phyloP scores from a whole-genome alignment of 2,888 invertebrate species.

The Drosophila leonis region DNA sequence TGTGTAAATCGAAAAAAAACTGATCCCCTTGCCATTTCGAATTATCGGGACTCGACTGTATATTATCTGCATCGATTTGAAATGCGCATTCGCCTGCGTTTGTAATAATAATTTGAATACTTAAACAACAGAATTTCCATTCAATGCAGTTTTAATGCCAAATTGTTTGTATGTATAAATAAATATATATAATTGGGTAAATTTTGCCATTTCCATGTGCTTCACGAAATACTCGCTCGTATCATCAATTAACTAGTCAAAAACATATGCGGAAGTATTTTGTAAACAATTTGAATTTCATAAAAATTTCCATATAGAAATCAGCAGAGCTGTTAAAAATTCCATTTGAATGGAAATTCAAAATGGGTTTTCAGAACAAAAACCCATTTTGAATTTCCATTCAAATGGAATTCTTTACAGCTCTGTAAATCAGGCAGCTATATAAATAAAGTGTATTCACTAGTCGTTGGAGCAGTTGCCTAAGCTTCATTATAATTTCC shows the following conservation, averaged over 20 bases:
- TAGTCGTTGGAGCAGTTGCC: constrained; percentile 14
- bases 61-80: background rate
- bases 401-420: too few relatives aligned
- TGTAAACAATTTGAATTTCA: constrained; percentile 1
- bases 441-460: constrained; percentile 20
- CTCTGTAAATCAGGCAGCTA: too few relatives aligned
- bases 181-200: background rate
- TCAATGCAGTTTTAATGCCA: background rate
- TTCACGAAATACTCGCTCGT: background rate
- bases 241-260: constrained; percentile 10
- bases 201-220: background rate
- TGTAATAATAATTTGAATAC: constrained; percentile 1
- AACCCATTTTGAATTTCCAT: too few relatives aligned
- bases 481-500: constrained; percentile 5
- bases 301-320: constrained; percentile 4
- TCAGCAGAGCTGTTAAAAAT: too few relatives aligned
- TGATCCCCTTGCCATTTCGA: too few relatives aligned
- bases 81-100: background rate
- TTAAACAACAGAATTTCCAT: constrained; percentile 1
- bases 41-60: too few relatives aligned
- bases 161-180: constrained; percentile 1
- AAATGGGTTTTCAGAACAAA: too few relatives aligned
- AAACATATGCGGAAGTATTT: constrained; percentile 8
- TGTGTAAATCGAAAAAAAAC: too few relatives aligned
- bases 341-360: too few relatives aligned